Base-by-base conservation (phyloP, 2,888 invertebrate species). In the Mythimna lalbum region DNA sequence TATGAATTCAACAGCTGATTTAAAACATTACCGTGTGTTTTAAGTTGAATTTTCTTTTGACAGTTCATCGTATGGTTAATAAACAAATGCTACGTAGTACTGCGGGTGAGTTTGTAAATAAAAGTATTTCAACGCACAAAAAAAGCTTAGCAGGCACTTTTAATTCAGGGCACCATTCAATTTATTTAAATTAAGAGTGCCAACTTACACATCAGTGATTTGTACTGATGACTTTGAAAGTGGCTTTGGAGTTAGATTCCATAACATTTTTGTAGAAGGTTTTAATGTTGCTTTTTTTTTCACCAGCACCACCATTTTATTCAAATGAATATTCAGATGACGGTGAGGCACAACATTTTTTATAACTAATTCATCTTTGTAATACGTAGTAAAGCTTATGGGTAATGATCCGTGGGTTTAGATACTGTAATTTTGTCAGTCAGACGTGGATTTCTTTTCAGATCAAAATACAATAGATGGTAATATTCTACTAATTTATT, bases 71-170 rank as follows among this genome's bases (percentile, higher is more conserved):
- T 43, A 64, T 12, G 27, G n/a, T 7, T 64, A 57, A 71, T 19
- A 56, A 9, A 56, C 49, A 36, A 23, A 63, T 55, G 55, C 23
- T 12, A 19, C 36, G 21, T 31, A 47, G 62, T 19, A 70, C 21
- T 17, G 63, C 27, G n/a, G 72, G 71, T 64, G 57, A 72, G 64
- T 71, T 70, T 6, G 17, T 19, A 43, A 39, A n/a, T 17, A 21
- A 36, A 19, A 31, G 9, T n/a, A 52, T 23, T 53, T 43, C 4
- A 64, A n/a, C 43, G 4, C n/a, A 49, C 33, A 27, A 3, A 33
- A 12, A n/a, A 19, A 2, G n/a, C 9, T 17, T 39, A 50, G 3
- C 27, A 50, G 39, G 19, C 23, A 5, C 47, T n/a, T n/a, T 49
- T 9, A n/a, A n/a, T 49, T 49, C n/a, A 6, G 4, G 47, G 7